Evolutionary conservation across 1,140 invertebrate species (phyloP), one percentile per base, ranked within the genome.

Genomic region (Zaprionus tsacasi): DNA sequence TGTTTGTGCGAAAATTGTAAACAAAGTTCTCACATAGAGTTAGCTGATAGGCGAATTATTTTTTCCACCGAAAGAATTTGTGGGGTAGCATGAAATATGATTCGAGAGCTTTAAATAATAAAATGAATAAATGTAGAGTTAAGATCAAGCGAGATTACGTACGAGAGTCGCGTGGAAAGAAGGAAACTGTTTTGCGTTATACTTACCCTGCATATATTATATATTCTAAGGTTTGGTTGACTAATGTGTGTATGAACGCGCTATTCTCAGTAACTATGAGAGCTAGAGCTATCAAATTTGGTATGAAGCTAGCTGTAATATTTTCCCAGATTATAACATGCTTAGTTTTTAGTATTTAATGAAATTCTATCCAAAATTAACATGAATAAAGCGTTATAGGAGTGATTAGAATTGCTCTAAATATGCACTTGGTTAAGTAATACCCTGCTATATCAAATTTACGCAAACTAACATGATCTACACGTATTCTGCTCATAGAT

Each of bases 1-100:
- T 57, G 71, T 74, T 70, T 70, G 43, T 52, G 65, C 65, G 36
- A 45, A 74, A 48, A 60, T 43, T 27, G 64, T 68, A 69, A 69
- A 69, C 66, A 74, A 74, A 57, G 17, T 59, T 67, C 63, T 73
- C 15, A 60, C 4, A 68, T 43, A 15, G 13, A 33, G 11, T 57
- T 68, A 33, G 11, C 57, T 73, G 70, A 73, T 73, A 61, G 57
- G 17, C 36, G 36, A 67, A 12, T 67, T 67, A 63, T 61, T 70
- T 45, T 64, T 64, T 64, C 61, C 6, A 0, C 10, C 33, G 61
- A 52, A 64, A 64, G 13, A 21, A 36, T 64, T 64, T 25, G 15
- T 50, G 13, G 45, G 45, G 45, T 13, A 5, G n/a, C 59, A 12
- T 35, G 30, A 63, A 50, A 50, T 35, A 63, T 50, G 60, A 50